Evolutionary conservation across 2,797 vertebrate species (phyloP).

Genomic region (Phalanger gymnotis): DNA sequence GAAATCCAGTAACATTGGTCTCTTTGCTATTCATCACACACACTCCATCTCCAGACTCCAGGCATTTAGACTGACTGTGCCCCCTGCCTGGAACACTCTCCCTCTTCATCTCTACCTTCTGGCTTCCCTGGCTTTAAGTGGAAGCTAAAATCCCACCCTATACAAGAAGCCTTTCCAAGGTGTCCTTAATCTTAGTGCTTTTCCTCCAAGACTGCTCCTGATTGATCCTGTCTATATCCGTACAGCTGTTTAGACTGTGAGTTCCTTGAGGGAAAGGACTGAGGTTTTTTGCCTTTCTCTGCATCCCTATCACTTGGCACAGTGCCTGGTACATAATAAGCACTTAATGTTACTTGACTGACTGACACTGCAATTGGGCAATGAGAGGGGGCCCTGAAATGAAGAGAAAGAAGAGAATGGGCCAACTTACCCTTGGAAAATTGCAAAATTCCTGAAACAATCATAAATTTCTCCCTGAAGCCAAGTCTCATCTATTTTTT

Average conservation of each 20-base stretch:
- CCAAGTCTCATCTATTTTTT: neutral
- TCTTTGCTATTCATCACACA: neutral
- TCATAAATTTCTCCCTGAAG: neutral
- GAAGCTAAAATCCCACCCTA: neutral
- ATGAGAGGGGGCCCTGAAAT: neutral
- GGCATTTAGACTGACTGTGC: neutral
- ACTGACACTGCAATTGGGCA: neutral
- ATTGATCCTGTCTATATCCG: neutral
- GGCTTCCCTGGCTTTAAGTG: neutral
- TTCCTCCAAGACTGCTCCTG: neutral
- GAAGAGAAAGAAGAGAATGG: neutral
- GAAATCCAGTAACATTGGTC: neutral
- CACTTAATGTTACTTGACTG: neutral
- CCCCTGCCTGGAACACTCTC: neutral
- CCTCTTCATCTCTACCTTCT: neutral
- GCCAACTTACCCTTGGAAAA: neutral
- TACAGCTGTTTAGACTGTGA: neutral
- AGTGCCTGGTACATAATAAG: neutral
- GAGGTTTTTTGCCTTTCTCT: neutral
- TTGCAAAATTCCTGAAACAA: neutral
- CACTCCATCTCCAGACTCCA: neutral
- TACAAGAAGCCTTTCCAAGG: neutral
- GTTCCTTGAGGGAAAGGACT: neutral
- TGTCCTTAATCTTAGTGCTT: neutral
- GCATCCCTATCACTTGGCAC: neutral